phyloP scores from a whole-genome alignment of 1,140 invertebrate species.

The Pteromalus puparum region DNA sequence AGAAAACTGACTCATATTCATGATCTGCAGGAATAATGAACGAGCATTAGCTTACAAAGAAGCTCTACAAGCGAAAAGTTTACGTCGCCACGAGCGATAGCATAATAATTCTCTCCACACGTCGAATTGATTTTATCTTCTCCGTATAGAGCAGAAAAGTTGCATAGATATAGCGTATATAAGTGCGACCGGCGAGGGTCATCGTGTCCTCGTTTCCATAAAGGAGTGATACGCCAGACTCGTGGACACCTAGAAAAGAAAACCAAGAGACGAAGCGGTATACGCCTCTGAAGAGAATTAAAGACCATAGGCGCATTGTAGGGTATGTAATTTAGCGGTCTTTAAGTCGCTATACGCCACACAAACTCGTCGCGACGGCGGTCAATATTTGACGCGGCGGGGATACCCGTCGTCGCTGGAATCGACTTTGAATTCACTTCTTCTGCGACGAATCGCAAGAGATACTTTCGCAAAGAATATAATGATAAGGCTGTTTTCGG shows the following conservation, averaged over 20 bases:
- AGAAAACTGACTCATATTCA: no score
- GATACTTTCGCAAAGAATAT: no score
- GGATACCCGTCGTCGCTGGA: background rate
- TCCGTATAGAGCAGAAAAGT: no score
- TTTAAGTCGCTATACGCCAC: background rate
- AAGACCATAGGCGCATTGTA: background rate
- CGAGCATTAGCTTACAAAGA: background rate
- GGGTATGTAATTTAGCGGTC: background rate
- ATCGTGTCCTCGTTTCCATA: constrained; percentile 19
- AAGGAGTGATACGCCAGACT: background rate
- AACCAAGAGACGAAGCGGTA: background rate
- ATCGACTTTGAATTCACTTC: constrained; percentile 21
- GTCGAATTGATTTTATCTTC: constrained; percentile 33
- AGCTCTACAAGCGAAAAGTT: background rate
- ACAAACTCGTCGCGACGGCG: background rate
- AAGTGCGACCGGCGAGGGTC: constrained; percentile 10
- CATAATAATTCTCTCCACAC: background rate
- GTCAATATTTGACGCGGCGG: constrained; percentile 18
- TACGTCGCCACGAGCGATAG: no score
- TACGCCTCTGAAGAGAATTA: no score
- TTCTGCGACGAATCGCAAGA: background rate
- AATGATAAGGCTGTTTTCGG: no score
- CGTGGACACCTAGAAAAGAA: background rate
- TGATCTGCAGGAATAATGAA: no score
- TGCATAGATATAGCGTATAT: background rate